Conservation (phyloP, 2,888 invertebrate genomes). For the Epistrophella euchroma region DNA sequence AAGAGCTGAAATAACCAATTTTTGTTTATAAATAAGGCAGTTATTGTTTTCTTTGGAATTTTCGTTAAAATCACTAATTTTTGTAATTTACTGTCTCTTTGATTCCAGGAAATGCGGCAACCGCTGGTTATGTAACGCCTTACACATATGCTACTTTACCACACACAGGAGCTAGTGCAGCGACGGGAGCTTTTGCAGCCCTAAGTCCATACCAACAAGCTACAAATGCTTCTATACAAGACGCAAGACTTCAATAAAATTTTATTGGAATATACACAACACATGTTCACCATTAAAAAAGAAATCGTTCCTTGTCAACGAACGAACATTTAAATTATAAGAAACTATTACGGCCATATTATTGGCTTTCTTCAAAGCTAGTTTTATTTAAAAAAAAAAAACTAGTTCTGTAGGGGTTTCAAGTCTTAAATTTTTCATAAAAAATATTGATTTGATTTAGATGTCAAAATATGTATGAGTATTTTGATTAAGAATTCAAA, state of each 20-base stretch:
- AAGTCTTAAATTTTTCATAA: too few species aligned
- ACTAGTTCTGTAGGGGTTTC: too few species aligned
- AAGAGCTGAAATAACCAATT: too few species aligned
- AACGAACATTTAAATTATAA: conserved; percentile 60
- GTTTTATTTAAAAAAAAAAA: too few species aligned
- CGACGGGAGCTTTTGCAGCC: conserved; percentile 66
- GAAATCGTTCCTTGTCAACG: conserved; percentile 57
- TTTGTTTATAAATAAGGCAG: not conserved
- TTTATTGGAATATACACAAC: not conserved
- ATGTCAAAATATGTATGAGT: too few species aligned
- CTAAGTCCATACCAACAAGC: conserved; percentile 70
- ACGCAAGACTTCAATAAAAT: conserved; percentile 70
- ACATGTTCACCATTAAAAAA: not conserved
- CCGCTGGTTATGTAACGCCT: conserved; percentile 70
- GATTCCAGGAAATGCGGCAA: conserved; percentile 67
- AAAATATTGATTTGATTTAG: too few species aligned
- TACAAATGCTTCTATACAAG: conserved; percentile 70
- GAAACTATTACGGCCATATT: too few species aligned
- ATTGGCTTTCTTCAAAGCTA: too few species aligned
- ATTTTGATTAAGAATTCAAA: too few species aligned
- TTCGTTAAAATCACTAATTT: not conserved
- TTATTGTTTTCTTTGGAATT: not conserved
- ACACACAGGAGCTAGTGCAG: conserved; percentile 57
- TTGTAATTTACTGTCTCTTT: not conserved
- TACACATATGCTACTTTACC: conserved; percentile 72